A percentile compares a stretch with the other conserved stretches of the same genome.
phyloP scores from a whole-genome alignment of 2,797 vertebrate genomes.

The Podargus strigoides region DNA sequence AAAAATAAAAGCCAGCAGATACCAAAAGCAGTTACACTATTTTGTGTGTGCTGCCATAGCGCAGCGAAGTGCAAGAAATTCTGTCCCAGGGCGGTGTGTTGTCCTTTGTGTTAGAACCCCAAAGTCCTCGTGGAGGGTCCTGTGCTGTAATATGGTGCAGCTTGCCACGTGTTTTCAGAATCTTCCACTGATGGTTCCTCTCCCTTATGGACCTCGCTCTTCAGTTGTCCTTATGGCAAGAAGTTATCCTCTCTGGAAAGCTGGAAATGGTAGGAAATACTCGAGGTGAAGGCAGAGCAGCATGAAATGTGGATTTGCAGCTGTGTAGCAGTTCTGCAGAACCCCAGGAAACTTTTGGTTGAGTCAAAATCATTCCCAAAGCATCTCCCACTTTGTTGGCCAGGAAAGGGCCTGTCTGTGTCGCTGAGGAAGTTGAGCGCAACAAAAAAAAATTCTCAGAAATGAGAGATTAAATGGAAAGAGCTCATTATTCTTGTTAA shows the following conservation, averaged over 20 bases:
- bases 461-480: not conserved
- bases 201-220: too few relatives aligned
- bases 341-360: not conserved
- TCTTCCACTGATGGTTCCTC: not conserved
- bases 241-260: not conserved
- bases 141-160: not conserved
- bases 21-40: not conserved
- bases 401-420: too few relatives aligned
- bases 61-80: not conserved
- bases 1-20: not conserved
- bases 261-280: fast-evolving
- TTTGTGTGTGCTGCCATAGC: not conserved
- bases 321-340: not conserved
- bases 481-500: not conserved
- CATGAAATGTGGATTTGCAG: not conserved
- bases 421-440: too few relatives aligned
- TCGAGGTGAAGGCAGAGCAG: not conserved
- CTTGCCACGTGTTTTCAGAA: not conserved
- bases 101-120: not conserved
- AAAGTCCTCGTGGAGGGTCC: not conserved
- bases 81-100: not conserved
- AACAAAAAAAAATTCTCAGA: not conserved
- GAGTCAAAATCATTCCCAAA: not conserved
- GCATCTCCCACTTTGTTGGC: not conserved
- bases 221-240: not conserved